phyloP scores from a whole-genome alignment of 2,113 vertebrate species.

The Gopherus evgoodei region DNA sequence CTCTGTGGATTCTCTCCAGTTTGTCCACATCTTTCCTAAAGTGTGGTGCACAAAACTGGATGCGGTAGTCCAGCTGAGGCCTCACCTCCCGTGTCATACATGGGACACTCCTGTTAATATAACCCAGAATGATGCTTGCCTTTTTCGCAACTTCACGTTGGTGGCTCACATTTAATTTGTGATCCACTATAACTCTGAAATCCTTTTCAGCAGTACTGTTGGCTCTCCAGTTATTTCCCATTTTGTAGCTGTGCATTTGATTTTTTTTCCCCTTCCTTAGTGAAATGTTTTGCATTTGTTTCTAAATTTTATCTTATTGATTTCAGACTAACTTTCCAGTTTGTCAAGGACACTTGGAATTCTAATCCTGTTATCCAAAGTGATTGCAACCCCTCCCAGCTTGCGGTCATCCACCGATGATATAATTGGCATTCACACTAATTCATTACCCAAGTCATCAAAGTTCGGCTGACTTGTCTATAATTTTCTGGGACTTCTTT shows the following conservation, averaged over 20 bases:
- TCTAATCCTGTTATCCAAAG: not conserved
- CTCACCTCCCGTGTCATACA: too few relatives aligned
- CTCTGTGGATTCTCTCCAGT: not conserved
- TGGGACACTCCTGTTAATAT: not conserved
- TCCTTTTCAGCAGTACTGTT: not conserved
- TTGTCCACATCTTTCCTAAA: not conserved
- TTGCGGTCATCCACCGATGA: not conserved
- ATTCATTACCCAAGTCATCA: not conserved
- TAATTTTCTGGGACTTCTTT: not conserved
- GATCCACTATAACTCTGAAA: not conserved
- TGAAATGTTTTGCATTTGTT: not conserved
- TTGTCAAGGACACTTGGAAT: not conserved
- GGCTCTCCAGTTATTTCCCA: not conserved
- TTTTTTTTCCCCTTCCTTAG: not conserved
- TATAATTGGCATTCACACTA: not conserved
- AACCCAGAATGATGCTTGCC: not conserved
- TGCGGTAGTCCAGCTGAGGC: not conserved
- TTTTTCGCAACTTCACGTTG: not conserved
- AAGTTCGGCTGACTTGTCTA: not conserved
- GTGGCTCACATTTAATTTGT: not conserved
- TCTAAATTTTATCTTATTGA: not conserved
- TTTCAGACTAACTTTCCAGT: not conserved
- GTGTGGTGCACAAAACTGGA: not conserved
- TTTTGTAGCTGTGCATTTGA: not conserved
- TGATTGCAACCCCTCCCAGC: not conserved